phyloP scores from a whole-genome alignment of 2,113 vertebrate genomes.

The Psilopogon haemacephalus region DNA sequence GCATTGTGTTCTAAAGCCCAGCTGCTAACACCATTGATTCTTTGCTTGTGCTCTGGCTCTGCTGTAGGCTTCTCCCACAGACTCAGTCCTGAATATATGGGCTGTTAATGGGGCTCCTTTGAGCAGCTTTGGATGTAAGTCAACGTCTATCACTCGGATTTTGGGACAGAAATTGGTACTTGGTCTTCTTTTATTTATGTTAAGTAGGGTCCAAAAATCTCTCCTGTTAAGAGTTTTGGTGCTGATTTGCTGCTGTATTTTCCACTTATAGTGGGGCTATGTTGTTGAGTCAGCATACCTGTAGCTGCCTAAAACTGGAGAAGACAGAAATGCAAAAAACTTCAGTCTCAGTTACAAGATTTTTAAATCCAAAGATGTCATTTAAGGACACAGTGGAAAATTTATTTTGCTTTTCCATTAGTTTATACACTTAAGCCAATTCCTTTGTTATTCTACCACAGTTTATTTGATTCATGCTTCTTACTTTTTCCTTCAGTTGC shows the following conservation, averaged over 20 bases:
- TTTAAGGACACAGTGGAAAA: conserved; percentile 42
- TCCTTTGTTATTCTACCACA: not conserved
- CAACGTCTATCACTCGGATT: not conserved
- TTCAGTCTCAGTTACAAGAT: not conserved
- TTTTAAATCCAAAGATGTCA: conserved; percentile 6
- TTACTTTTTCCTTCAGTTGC: conserved; percentile 10
- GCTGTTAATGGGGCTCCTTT: not conserved
- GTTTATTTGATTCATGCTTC: conserved; percentile 29
- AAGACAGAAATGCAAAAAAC: not conserved
- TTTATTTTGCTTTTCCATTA: conserved; percentile 29
- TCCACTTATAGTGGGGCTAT: not conserved
- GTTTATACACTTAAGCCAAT: conserved; percentile 19
- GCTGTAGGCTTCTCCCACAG: not conserved
- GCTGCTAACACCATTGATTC: not conserved
- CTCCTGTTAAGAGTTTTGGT: not conserved
- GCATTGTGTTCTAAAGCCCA: not conserved
- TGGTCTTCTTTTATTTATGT: not conserved
- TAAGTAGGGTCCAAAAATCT: not conserved
- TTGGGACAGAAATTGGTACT: not conserved
- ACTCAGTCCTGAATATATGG: fast-evolving
- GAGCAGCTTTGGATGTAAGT: not conserved
- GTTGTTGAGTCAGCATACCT: not conserved
- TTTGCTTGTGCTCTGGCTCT: not conserved
- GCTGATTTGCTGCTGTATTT: not conserved
- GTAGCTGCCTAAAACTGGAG: not conserved